Conservation (phyloP, 37 sponge, comb jelly and placozoan species). For the Agelas oroides region DNA sequence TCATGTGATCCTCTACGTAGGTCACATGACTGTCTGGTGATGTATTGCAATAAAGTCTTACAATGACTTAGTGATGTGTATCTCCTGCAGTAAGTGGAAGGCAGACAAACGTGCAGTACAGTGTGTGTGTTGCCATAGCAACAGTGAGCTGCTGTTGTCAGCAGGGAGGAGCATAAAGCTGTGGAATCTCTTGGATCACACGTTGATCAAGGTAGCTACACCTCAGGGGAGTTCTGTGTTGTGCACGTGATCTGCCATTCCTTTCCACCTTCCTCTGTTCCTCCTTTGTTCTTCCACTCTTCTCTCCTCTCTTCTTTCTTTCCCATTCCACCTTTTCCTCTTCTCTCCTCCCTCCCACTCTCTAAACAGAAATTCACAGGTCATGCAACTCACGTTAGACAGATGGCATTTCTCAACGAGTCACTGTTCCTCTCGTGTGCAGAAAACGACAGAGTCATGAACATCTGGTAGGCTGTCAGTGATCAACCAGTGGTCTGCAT, state of each 20-base stretch:
- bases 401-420: background rate
- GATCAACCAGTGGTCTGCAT: too few relatives aligned
- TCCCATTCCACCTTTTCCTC: too few relatives aligned
- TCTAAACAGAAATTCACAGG: slow-evolving; percentile 43
- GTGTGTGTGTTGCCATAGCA: slow-evolving; percentile 46
- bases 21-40: too few relatives aligned
- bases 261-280: background rate
- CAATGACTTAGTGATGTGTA: too few relatives aligned
- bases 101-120: slow-evolving; percentile 37
- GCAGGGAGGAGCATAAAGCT: slow-evolving; percentile 52
- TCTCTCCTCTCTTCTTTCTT: too few relatives aligned
- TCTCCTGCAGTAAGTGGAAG: slow-evolving; percentile 35
- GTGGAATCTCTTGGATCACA: slow-evolving; percentile 36
- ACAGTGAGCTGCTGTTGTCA: slow-evolving; percentile 13
- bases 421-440: slow-evolving; percentile 26
- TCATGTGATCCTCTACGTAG: too few relatives aligned
- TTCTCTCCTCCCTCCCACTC: too few relatives aligned
- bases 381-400: slow-evolving; percentile 16
- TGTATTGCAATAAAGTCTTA: too few relatives aligned
- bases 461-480: slow-evolving; percentile 21
- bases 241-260: background rate
- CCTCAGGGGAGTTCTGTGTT: background rate
- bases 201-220: slow-evolving; percentile 35
- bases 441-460: slow-evolving; percentile 14
- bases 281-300: too few relatives aligned